Conservation (phyloP, 2,888 invertebrate species). For the Netelia melanura region DNA sequence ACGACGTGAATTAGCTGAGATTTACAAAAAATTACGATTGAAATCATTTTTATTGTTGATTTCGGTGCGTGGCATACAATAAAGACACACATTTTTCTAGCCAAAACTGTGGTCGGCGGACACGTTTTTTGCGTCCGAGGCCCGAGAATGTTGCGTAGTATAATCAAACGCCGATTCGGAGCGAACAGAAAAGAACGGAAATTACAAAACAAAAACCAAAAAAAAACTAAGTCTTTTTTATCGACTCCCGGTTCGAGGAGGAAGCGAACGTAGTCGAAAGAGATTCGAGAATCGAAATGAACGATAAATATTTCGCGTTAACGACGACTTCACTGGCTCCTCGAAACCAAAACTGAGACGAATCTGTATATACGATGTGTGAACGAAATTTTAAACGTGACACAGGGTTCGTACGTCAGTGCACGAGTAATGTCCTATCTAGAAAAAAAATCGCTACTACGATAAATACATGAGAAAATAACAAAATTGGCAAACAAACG, state of each 20-base stretch:
- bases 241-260: conserved; percentile 74
- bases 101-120: conserved; percentile 75
- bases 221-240: conserved; percentile 73
- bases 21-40: conserved; percentile 66
- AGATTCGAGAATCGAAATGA: background rate
- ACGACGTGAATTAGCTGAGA: conserved; percentile 69
- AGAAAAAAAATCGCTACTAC: conserved; percentile 71
- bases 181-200: conserved; percentile 13
- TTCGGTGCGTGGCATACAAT: conserved; percentile 82
- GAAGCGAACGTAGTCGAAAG: background rate
- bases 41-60: conserved; percentile 82
- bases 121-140: conserved; percentile 76
- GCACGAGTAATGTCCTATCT: conserved; percentile 77
- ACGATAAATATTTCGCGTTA: background rate
- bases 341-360: conserved; percentile 72
- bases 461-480: conserved; percentile 74
- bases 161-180: conserved; percentile 82
- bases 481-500: conserved; percentile 53
- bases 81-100: conserved; percentile 77
- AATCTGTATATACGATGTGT: conserved; percentile 69
- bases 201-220: background rate
- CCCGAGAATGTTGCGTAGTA: conserved; percentile 82
- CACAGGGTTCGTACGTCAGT: conserved; percentile 78
- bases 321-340: background rate
- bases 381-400: conserved; percentile 70